phyloP scores from a whole-genome alignment of 2,113 vertebrate species.

The Xenus cinereus region DNA sequence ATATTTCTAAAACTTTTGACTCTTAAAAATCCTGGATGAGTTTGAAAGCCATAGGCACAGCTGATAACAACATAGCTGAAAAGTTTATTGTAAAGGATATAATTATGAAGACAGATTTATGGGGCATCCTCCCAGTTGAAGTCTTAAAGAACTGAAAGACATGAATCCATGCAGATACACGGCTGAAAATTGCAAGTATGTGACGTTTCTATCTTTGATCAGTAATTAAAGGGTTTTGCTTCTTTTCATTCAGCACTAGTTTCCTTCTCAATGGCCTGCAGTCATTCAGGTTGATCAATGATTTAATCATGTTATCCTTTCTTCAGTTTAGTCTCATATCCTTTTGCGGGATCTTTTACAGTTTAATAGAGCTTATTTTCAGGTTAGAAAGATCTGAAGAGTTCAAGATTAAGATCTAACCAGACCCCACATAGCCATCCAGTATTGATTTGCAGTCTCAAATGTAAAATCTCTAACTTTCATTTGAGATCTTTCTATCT shows the following conservation, averaged over 20 bases:
- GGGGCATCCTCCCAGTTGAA: not conserved
- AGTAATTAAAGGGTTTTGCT: slow-evolving; percentile 81
- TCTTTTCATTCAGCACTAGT: slow-evolving; percentile 80
- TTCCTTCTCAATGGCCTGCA: slow-evolving; percentile 77
- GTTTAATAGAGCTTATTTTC: slow-evolving; percentile 79
- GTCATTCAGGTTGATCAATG: slow-evolving; percentile 78
- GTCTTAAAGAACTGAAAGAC: slow-evolving; percentile 39
- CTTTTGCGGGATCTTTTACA: slow-evolving; percentile 78
- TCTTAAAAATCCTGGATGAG: not conserved
- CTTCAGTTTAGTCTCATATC: slow-evolving; percentile 76
- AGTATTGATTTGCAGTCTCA: not conserved
- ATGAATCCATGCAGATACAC: slow-evolving; percentile 30
- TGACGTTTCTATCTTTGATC: slow-evolving; percentile 78
- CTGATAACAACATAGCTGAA: not conserved
- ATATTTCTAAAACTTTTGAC: not conserved
- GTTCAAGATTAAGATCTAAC: slow-evolving; percentile 71
- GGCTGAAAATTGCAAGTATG: slow-evolving; percentile 52
- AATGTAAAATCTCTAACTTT: not conserved
- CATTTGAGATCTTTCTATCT: not conserved
- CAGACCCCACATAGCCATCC: not conserved
- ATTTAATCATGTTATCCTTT: slow-evolving; percentile 78
- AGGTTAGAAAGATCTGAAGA: slow-evolving; percentile 74
- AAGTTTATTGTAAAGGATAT: not conserved
- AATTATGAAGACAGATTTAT: not conserved
- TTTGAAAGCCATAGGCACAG: not conserved